Percentiles rank a stretch among this genome's conserved stretches.
Conservation (phyloP, 1,140 invertebrate genomes). For the Dermatophagoides farinae region DNA sequence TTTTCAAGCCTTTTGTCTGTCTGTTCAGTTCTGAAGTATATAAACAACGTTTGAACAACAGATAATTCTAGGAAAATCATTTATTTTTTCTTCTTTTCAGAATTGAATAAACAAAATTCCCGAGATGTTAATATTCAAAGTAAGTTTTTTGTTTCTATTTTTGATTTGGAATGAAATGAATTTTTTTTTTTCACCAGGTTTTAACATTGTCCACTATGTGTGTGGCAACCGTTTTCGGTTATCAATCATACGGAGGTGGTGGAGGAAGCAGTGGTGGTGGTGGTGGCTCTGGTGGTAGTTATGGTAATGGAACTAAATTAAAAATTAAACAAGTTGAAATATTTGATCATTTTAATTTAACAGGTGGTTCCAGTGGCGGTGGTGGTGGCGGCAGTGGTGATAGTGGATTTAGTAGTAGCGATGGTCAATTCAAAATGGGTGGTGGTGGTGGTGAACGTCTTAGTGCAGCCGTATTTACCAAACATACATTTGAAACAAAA, state of each 20-base stretch:
- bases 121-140: too few species aligned
- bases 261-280: not conserved
- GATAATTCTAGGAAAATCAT: too few species aligned
- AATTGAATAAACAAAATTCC: too few species aligned
- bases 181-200: too few species aligned
- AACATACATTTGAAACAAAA: conserved; percentile 2
- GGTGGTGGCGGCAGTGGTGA: not conserved
- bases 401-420: not conserved
- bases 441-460: not conserved
- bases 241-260: not conserved
- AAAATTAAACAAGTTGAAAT: not conserved
- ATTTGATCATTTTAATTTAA: too few species aligned
- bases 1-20: too few species aligned
- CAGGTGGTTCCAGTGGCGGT: not conserved
- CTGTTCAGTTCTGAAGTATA: too few species aligned
- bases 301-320: not conserved
- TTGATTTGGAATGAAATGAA: too few species aligned
- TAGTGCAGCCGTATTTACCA: not conserved
- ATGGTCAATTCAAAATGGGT: not conserved
- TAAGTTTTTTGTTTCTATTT: too few species aligned
- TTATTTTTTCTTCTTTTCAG: too few species aligned
- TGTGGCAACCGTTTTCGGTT: not conserved
- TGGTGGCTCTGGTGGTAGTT: not conserved
- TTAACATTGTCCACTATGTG: too few species aligned
- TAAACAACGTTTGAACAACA: too few species aligned